Percentiles rank a stretch among this genome's conserved stretches.
Evolutionary conservation across 2,113 vertebrate genomes (phyloP).

Genomic region (Syngnathus scovelli): DNA sequence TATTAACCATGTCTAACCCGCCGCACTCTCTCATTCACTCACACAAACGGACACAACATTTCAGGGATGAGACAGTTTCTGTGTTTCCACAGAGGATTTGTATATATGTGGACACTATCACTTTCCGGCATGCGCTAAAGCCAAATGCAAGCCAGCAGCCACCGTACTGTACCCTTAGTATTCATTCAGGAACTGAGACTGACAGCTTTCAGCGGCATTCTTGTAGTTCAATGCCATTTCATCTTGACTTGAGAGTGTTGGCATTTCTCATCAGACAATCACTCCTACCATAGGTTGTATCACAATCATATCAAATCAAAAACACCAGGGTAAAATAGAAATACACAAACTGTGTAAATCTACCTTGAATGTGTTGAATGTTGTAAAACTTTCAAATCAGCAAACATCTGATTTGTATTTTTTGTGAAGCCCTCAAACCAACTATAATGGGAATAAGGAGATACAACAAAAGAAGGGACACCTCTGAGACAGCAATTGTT

Average conservation of each 20-base stretch:
- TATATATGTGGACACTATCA: neutral
- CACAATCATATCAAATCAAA: conserved; percentile 9
- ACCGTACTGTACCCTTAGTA: conserved; percentile 15
- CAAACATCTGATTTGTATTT: neutral
- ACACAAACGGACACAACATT: conserved; percentile 17
- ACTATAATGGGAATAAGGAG: neutral
- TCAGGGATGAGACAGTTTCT: conserved; percentile 18
- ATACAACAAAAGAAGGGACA: conserved; percentile 4
- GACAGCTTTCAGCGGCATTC: conserved; percentile 37
- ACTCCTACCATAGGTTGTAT: conserved; percentile 17
- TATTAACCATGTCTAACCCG: conserved; percentile 11
- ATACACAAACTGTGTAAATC: conserved; percentile 11
- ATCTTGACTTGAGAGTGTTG: conserved; percentile 46
- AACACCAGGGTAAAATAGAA: neutral
- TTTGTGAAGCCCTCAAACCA: neutral
- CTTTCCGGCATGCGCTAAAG: conserved; percentile 15
- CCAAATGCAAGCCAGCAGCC: conserved; percentile 28
- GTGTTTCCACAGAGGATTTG: conserved; percentile 11
- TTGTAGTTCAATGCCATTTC: conserved; percentile 55
- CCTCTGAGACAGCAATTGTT: conserved; percentile 14
- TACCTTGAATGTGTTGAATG: conserved; percentile 3
- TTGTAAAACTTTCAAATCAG: conserved; percentile 1
- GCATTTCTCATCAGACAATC: conserved; percentile 57
- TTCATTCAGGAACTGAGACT: conserved; percentile 46
- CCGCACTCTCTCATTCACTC: conserved; percentile 21